Percentiles rank a stretch among this genome's conserved stretches.
Conservation (phyloP, 2,113 vertebrate species). For the Hippoglossus stenolepis region DNA sequence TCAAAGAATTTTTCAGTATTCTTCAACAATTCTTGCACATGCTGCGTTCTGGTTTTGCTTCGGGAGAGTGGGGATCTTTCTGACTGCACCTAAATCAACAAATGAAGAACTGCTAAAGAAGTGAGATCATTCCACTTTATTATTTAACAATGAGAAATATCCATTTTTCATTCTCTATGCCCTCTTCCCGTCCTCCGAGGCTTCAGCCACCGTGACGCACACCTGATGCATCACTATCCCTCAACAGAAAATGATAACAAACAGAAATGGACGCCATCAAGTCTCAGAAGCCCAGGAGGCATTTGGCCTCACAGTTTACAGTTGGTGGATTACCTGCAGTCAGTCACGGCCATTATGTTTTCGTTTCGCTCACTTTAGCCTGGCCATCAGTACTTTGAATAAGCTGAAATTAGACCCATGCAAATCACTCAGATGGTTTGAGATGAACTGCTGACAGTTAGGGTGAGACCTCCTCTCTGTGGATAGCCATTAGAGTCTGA, state of each 20-base stretch:
- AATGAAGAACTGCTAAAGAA: conserved; percentile 8
- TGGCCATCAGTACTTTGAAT: conserved; percentile 34
- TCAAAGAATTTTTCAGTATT: conserved; percentile 2
- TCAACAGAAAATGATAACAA: conserved; percentile 26
- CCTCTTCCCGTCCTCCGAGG: not conserved
- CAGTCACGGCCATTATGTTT: conserved; percentile 67
- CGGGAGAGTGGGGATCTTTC: not conserved
- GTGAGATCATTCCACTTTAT: conserved; percentile 8
- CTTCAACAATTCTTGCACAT: not conserved
- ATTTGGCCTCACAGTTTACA: conserved; percentile 44
- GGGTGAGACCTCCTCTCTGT: not conserved
- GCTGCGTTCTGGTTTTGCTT: conserved; percentile 21
- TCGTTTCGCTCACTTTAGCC: conserved; percentile 66
- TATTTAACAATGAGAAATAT: not conserved
- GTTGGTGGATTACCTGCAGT: conserved; percentile 61
- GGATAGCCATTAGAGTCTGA: conserved; percentile 22
- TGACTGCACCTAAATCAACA: conserved; percentile 21
- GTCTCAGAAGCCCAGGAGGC: not conserved
- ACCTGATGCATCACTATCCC: not conserved
- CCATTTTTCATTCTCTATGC: not conserved
- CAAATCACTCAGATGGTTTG: conserved; percentile 45
- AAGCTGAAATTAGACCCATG: conserved; percentile 54
- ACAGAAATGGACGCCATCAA: not conserved
- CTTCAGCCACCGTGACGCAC: not conserved
- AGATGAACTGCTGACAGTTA: conserved; percentile 24